A percentile compares a stretch with the other conserved stretches of the same genome.
These are phyloP conservation scores for Datnioides undecimradiatus DNA, from an alignment of 2,113 vertebrate genomes.

Conservation along the genomic window DNA sequence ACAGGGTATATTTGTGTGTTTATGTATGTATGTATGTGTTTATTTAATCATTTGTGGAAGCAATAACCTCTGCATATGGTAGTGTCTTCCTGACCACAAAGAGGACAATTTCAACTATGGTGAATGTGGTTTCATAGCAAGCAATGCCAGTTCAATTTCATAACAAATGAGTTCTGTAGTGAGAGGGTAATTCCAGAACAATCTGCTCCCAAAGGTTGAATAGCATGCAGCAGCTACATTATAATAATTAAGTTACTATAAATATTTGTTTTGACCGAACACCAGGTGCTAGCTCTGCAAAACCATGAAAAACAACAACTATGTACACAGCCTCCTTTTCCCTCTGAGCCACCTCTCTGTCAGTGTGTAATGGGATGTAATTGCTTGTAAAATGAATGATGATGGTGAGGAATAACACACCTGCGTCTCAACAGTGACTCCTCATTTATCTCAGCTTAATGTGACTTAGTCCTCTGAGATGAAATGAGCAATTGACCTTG, in stretches of 20 bases:
- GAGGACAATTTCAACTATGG: no score
- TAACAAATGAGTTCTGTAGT: no score
- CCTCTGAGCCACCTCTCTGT: not conserved
- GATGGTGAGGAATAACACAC: constrained; percentile 4
- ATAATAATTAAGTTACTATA: not conserved
- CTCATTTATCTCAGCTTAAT: not conserved
- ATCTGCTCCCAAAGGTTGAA: not conserved
- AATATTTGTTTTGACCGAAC: not conserved
- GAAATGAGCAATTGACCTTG: not conserved
- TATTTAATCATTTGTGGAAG: no score
- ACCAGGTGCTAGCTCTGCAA: not conserved
- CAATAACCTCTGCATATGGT: no score
- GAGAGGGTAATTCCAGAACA: no score
- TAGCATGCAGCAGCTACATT: no score
- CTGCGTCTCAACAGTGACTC: not conserved
- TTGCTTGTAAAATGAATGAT: constrained; percentile 32
- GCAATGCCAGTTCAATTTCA: no score
- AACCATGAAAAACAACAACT: constrained; percentile 10
- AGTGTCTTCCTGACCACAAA: no score
- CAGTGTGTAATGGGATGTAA: constrained; percentile 16
- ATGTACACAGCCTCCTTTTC: not conserved
- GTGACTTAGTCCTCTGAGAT: not conserved
- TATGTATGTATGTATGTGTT: no score
- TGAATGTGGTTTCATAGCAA: no score
- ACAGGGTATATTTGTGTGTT: no score